phyloP scores from a whole-genome alignment of 2,113 vertebrate genomes.

The Pseudorectes ferrugineus region DNA sequence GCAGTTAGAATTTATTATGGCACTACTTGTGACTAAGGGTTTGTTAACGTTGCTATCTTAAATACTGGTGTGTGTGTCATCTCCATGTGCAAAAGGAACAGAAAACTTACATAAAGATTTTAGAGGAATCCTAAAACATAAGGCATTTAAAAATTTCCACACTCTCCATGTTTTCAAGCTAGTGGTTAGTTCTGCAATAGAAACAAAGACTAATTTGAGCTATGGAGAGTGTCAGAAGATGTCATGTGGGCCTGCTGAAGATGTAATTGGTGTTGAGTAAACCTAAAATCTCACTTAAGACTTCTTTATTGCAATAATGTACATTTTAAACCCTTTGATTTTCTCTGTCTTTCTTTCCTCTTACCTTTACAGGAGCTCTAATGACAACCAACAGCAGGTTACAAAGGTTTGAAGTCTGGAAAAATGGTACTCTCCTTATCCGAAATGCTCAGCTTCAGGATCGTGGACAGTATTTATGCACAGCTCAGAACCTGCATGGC shows the following conservation, averaged over 20 bases:
- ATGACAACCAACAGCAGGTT: slow-evolving; percentile 75
- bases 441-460: slow-evolving; percentile 77
- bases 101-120: neutral
- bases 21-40: neutral
- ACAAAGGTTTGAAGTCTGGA: slow-evolving; percentile 82
- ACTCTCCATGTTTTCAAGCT: neutral
- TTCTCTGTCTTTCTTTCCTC: neutral
- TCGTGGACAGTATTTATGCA: slow-evolving; percentile 84
- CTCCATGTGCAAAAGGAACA: neutral
- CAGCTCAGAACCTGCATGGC: slow-evolving; percentile 80
- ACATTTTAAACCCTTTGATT: neutral
- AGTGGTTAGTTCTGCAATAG: neutral
- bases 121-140: neutral
- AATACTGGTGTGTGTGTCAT: neutral
- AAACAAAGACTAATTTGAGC: neutral
- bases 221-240: neutral
- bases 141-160: neutral
- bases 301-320: neutral
- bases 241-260: neutral
- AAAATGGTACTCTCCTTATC: slow-evolving; percentile 84
- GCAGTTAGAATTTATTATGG: neutral
- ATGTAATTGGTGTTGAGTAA: neutral
- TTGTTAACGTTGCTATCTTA: neutral
- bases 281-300: neutral
- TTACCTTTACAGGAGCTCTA: slow-evolving; percentile 69